A percentile compares a stretch with the other conserved stretches of the same genome.
Evolutionary conservation across 2,797 vertebrate genomes (phyloP).

Genomic region (Catostomus latipinnis): DNA sequence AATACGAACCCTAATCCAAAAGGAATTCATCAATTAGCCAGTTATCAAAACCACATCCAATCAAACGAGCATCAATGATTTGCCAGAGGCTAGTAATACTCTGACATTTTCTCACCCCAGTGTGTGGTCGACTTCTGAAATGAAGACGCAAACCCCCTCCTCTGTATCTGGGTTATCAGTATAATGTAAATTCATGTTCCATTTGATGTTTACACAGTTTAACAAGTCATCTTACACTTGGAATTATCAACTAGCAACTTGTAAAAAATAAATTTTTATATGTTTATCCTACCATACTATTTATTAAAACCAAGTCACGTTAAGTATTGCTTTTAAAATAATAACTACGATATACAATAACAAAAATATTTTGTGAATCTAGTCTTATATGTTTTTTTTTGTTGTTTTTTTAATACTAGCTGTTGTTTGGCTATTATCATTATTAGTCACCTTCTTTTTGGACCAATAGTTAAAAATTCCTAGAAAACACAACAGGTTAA

Average conservation of each 20-base stretch:
- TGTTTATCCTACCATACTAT: not conserved
- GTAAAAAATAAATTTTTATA: not conserved
- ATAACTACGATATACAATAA: not conserved
- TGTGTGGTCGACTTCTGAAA: conserved; percentile 1
- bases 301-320: not conserved
- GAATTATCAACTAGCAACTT: not conserved
- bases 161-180: not conserved
- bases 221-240: not conserved
- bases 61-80: conserved; percentile 35
- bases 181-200: conserved; percentile 14
- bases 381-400: no score
- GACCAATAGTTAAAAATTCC: not conserved
- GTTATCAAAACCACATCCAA: conserved; percentile 37
- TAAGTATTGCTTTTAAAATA: not conserved
- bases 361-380: no score
- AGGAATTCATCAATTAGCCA: conserved; percentile 41
- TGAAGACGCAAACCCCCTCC: not conserved
- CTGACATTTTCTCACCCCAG: conserved; percentile 6
- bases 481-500: not conserved
- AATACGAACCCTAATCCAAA: conserved; percentile 23
- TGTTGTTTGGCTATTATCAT: no score
- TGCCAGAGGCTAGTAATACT: conserved; percentile 25
- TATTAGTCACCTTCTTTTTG: not conserved
- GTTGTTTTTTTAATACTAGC: no score
- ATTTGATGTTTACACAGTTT: not conserved